A percentile compares a stretch with the other conserved stretches of the same genome.
Evolutionary conservation across 2,113 vertebrate genomes (phyloP).

Genomic region (Strix uralensis): DNA sequence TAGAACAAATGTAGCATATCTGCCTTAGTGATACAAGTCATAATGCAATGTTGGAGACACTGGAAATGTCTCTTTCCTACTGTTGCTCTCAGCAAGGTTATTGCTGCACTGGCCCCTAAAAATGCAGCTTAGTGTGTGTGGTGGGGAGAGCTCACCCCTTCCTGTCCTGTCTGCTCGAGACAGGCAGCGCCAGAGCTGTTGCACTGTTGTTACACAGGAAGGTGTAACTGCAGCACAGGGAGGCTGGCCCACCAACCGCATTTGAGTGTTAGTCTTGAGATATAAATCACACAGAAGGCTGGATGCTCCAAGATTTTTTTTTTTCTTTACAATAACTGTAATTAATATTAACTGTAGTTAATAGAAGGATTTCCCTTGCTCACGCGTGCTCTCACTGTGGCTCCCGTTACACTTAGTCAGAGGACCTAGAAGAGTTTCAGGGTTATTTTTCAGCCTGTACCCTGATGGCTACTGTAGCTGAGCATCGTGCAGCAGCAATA

Average conservation of each 20-base stretch:
- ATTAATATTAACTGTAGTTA: neutral
- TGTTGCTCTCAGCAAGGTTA: neutral
- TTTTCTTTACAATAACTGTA: neutral
- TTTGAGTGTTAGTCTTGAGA: neutral
- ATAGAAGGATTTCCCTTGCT: neutral
- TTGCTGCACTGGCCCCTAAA: neutral
- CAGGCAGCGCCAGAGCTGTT: neutral
- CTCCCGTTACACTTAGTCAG: neutral
- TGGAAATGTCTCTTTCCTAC: neutral
- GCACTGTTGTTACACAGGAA: neutral
- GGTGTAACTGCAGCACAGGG: neutral
- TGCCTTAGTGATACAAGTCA: neutral
- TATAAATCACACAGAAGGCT: neutral
- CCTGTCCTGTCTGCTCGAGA: neutral
- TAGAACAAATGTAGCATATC: neutral
- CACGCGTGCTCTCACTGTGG: accelerated
- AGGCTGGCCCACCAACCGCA: accelerated
- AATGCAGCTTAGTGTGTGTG: neutral
- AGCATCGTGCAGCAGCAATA: neutral
- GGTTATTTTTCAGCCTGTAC: neutral
- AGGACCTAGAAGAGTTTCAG: neutral
- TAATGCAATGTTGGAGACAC: neutral
- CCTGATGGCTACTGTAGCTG: neutral
- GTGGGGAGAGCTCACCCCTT: neutral
- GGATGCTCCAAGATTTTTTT: neutral